phyloP scores from a whole-genome alignment of 2,113 vertebrate species.

The Isurus oxyrinchus region DNA sequence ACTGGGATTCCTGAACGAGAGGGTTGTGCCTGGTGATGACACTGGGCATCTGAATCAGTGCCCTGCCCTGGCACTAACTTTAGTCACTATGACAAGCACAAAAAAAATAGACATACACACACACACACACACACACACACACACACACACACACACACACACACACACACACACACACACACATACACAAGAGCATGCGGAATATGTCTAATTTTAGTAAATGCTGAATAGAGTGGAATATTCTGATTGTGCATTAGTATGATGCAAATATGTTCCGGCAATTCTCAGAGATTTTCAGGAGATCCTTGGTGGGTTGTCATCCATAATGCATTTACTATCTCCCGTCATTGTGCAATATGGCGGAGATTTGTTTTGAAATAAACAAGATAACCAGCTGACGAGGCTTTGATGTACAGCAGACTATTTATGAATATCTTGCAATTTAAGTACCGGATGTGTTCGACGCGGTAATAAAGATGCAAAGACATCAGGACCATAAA shows the following conservation, averaged over 20 bases:
- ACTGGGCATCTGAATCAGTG: neutral
- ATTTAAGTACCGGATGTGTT: slow-evolving; percentile 40
- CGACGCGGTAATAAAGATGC: slow-evolving; percentile 52
- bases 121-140: neutral
- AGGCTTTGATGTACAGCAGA: neutral
- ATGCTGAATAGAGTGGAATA: neutral
- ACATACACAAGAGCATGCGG: neutral
- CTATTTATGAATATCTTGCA: neutral
- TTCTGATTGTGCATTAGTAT: neutral
- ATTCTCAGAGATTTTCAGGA: neutral
- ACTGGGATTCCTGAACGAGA: too few relatives aligned
- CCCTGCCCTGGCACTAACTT: neutral
- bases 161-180: neutral
- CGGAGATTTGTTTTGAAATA: neutral
- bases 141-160: neutral
- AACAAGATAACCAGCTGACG: neutral
- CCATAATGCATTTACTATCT: neutral
- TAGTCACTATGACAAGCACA: neutral
- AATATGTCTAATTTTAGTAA: neutral
- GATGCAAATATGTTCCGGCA: neutral
- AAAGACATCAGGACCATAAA: slow-evolving; percentile 55
- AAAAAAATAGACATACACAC: neutral
- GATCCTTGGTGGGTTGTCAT: neutral
- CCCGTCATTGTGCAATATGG: neutral
- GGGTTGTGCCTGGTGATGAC: neutral